Conservation (phyloP, 2,113 vertebrate species). For the Balaenoptera acutorostrata region DNA sequence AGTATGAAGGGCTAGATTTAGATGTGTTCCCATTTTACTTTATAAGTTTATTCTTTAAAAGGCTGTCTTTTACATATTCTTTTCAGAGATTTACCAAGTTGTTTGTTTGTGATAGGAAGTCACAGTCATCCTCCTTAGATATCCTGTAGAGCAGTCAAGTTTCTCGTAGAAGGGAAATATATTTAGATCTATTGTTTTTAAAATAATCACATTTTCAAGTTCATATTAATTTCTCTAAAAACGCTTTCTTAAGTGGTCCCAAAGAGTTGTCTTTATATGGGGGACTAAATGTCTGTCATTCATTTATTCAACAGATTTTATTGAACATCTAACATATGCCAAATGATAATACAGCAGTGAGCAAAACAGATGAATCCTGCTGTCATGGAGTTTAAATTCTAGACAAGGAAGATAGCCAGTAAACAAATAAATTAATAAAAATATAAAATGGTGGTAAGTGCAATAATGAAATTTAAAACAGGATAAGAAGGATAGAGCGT, state of each 20-base stretch:
- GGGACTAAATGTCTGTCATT: not conserved
- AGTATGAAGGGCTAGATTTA: not conserved
- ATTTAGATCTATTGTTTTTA: not conserved
- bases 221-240: not conserved
- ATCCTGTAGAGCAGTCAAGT: not conserved
- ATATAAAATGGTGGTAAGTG: not conserved
- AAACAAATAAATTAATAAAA: not conserved
- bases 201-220: not conserved
- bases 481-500: not conserved
- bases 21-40: not conserved
- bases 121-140: not conserved
- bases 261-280: not conserved
- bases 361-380: not conserved
- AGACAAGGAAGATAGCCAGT: not conserved
- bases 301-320: slow-evolving; percentile 15
- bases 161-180: not conserved
- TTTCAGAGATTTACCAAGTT: not conserved
- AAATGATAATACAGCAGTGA: not conserved
- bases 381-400: not conserved
- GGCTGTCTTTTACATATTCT: not conserved
- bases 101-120: not conserved
- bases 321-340: not conserved
- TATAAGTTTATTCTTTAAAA: not conserved
- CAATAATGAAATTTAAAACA: not conserved
- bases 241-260: not conserved